Evolutionary conservation across 2,888 invertebrate species (phyloP).

Genomic region (Eulithis prunata): DNA sequence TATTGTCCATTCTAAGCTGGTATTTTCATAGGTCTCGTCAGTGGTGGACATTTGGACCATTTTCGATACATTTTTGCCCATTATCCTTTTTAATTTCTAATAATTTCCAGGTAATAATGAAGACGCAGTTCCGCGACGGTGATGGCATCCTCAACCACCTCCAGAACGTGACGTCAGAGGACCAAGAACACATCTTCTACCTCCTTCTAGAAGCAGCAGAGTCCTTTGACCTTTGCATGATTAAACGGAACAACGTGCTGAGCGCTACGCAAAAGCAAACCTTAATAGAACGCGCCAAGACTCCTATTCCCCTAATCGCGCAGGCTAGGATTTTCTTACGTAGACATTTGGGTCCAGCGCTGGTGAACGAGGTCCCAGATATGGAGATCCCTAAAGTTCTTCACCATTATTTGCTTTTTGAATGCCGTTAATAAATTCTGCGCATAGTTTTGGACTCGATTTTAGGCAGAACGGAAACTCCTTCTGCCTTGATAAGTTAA

Average conservation of each 20-base stretch:
- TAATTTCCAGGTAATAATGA: slow-evolving; percentile 87
- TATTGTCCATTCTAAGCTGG: too few species aligned
- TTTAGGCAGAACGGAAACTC: slow-evolving; percentile 45
- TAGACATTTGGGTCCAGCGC: slow-evolving; percentile 82
- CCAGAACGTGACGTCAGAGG: slow-evolving; percentile 84
- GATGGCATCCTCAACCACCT: slow-evolving; percentile 92
- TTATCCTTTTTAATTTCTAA: slow-evolving; percentile 7
- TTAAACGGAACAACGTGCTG: slow-evolving; percentile 88
- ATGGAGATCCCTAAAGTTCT: slow-evolving; percentile 87
- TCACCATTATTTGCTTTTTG: slow-evolving; percentile 88
- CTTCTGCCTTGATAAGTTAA: slow-evolving; percentile 5
- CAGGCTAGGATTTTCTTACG: slow-evolving; percentile 86
- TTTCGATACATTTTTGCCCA: background rate
- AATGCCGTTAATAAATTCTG: slow-evolving; percentile 78
- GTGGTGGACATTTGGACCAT: too few species aligned
- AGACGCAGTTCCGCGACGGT: slow-evolving; percentile 93
- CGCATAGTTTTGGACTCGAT: slow-evolving; percentile 39
- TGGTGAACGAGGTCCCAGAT: slow-evolving; percentile 82
- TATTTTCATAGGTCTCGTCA: too few species aligned
- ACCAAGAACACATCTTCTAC: slow-evolving; percentile 84
- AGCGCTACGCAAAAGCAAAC: slow-evolving; percentile 86
- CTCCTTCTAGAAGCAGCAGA: slow-evolving; percentile 90
- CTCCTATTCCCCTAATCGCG: slow-evolving; percentile 87
- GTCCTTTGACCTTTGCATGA: slow-evolving; percentile 91
- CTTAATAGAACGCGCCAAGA: slow-evolving; percentile 87